phyloP scores from a whole-genome alignment of 2,797 vertebrate genomes.

The Phrynocephalus forsythii region DNA sequence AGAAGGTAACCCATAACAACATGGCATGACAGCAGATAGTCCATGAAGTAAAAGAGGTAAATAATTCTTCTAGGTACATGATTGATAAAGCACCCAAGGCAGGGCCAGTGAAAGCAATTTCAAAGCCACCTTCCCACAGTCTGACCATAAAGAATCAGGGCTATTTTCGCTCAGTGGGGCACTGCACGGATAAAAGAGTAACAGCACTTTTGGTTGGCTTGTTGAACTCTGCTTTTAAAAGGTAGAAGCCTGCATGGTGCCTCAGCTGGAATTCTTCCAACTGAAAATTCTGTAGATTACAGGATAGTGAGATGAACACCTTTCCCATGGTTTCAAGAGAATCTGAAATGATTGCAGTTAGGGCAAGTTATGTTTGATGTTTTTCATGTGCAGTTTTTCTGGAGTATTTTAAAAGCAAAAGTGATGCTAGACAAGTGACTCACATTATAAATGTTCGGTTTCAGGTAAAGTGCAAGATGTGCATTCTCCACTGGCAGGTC shows the following conservation, averaged over 20 bases:
- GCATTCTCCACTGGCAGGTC: constrained; percentile 49
- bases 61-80: not conserved
- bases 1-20: too few species aligned
- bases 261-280: constrained; percentile 28
- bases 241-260: constrained; percentile 23
- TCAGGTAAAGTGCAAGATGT: constrained; percentile 49
- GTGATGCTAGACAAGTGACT: constrained; percentile 31
- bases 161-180: constrained; percentile 18
- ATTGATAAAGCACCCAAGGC: constrained; percentile 20
- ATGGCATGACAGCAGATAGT: not conserved
- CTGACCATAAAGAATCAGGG: constrained; percentile 34
- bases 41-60: not conserved
- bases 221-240: constrained; percentile 15
- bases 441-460: constrained; percentile 58
- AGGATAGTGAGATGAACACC: constrained; percentile 20
- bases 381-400: constrained; percentile 37
- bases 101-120: not conserved
- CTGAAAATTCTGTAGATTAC: constrained; percentile 48
- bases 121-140: constrained; percentile 7
- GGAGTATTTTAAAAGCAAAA: constrained; percentile 61
- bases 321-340: constrained; percentile 52
- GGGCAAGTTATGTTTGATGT: constrained; percentile 42
- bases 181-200: constrained; percentile 5
- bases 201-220: not conserved
- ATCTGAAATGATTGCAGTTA: constrained; percentile 53